phyloP scores from a whole-genome alignment of 2,888 invertebrate genomes.

The Spodoptera exigua region DNA sequence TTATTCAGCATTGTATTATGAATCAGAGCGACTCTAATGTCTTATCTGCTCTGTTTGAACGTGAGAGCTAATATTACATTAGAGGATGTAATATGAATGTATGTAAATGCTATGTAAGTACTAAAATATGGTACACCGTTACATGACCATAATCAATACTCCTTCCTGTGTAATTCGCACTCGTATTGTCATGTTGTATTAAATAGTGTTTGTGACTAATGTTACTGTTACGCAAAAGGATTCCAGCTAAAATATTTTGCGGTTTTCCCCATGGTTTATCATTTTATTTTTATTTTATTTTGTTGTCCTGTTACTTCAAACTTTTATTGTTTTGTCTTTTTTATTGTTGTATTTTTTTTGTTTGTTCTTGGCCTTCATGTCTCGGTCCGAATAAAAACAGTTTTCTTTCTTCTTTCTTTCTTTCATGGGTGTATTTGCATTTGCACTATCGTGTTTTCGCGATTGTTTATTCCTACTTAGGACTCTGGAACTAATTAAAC shows the following conservation, averaged over 20 bases:
- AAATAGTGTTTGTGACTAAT: conserved; percentile 32
- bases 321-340: too few species aligned
- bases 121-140: too few species aligned
- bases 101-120: conserved; percentile 3
- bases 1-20: conserved; percentile 32
- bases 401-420: too few species aligned
- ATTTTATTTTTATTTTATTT: too few species aligned
- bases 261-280: conserved; percentile 48
- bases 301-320: too few species aligned
- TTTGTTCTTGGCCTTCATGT: too few species aligned
- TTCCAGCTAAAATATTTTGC: conserved; percentile 24
- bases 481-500: too few species aligned
- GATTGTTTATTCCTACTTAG: too few species aligned
- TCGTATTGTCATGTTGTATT: conserved; percentile 21
- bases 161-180: conserved; percentile 39
- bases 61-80: conserved; percentile 32
- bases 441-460: too few species aligned
- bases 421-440: too few species aligned
- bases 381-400: too few species aligned
- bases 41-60: conserved; percentile 28
- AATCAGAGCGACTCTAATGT: conserved; percentile 20
- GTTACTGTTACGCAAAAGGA: conserved; percentile 11
- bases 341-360: too few species aligned
- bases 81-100: conserved; percentile 8
- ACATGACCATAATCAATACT: conserved; percentile 22